These are phyloP conservation scores for Pterois miles DNA, from an alignment of 2,797 vertebrate species.

Conservation along the genomic window DNA sequence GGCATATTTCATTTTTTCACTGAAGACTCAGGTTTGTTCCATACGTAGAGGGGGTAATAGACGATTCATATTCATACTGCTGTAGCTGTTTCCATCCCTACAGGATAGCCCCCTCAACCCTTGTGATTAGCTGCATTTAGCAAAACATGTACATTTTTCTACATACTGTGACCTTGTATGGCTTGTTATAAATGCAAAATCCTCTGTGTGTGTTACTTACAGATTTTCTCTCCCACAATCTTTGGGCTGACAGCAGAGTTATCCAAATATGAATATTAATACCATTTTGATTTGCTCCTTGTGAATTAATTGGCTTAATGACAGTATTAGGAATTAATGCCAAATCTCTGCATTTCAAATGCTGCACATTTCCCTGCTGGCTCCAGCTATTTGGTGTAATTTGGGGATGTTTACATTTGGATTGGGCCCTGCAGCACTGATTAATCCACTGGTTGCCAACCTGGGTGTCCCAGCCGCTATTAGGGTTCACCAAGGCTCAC, in stretches of 20 bases:
- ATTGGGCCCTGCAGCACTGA: slow-evolving; percentile 53
- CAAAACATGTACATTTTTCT: neutral
- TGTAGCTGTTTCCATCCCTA: slow-evolving; percentile 42
- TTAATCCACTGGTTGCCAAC: slow-evolving; percentile 2
- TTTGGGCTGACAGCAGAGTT: slow-evolving; percentile 27
- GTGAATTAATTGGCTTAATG: slow-evolving; percentile 51
- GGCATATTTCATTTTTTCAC: slow-evolving; percentile 76
- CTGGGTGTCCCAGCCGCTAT: too few species aligned
- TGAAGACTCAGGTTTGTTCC: slow-evolving; percentile 81
- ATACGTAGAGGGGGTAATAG: slow-evolving; percentile 59
- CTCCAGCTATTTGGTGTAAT: slow-evolving; percentile 37
- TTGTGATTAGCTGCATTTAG: slow-evolving; percentile 58
- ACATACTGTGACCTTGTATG: slow-evolving; percentile 30
- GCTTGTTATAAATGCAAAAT: slow-evolving; percentile 22
- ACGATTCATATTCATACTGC: slow-evolving; percentile 42
- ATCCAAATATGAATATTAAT: slow-evolving; percentile 44
- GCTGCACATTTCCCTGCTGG: slow-evolving; percentile 48
- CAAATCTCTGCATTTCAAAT: slow-evolving; percentile 53
- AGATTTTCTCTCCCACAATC: slow-evolving; percentile 35
- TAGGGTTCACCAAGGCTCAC: too few species aligned
- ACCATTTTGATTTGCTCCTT: slow-evolving; percentile 35
- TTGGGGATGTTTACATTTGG: slow-evolving; percentile 54
- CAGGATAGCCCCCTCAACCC: slow-evolving; percentile 45
- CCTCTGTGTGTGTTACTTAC: slow-evolving; percentile 11
- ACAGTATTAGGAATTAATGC: slow-evolving; percentile 38